Base-by-base conservation (phyloP, 2,113 vertebrate genomes). In the Ochotona princeps region DNA sequence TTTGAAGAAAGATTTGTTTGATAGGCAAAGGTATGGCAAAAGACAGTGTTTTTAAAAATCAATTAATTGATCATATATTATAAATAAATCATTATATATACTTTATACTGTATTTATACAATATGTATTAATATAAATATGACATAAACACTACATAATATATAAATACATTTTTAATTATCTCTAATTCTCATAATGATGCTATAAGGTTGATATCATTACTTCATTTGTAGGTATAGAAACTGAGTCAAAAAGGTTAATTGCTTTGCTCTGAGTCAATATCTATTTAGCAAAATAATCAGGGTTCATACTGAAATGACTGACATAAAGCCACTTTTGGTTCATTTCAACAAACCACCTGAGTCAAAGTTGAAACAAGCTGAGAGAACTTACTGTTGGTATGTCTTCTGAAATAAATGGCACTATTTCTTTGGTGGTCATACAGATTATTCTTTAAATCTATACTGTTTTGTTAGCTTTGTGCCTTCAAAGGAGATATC, bases 391-490 rank as follows among this genome's bases (percentile, higher is more conserved):
- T 73, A 65, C 0, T 95, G 67, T 14, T 80, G 9, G 83, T 83
- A 84, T 11, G 83, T 93, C 49, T 88, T 85, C 35, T 94, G 54
- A 95, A 78, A 83, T 87, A 95, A 96, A 89, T 83, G 66, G 72
- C 70, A 89, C 2, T 0, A 54, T 78, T 96, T 84, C 79, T 66
- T 80, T 86, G 66, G 47, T 93, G 21, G 90, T 89, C 38, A 86
- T 49, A 69, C 7, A 73, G n/a, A 72, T 54, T 66, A 73, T 92
- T 96, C 95, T 97, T 97, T 95, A 96, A 92, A 78, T 89, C 65
- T 93, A 72, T 83, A 79, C 87, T 44, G 38, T 94, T 93, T 94
- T 93, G 76, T 92, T 90, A 92, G 88, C 94, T 93, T 75, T 78
- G 28, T 91, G 61, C 74, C 95, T 94, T 89, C 92, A 97, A 96